Conservation (phyloP, 2,797 vertebrate species). For the Parauchenoglanis punctatus region DNA sequence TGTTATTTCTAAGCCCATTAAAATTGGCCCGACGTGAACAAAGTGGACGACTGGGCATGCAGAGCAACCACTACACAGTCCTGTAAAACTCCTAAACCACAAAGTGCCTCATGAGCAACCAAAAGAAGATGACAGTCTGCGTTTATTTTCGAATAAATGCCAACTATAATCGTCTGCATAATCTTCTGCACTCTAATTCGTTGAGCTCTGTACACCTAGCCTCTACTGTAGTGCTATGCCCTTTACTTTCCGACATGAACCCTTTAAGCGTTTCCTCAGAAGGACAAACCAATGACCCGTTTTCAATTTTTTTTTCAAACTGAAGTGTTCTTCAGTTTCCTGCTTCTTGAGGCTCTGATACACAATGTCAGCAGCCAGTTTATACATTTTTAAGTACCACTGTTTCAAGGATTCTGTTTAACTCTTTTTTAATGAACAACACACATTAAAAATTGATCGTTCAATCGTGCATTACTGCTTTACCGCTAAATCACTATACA, state of each 20-base stretch:
- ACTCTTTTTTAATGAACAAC: neutral
- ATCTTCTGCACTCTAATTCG: neutral
- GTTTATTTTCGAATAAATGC: neutral
- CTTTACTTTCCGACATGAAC: neutral
- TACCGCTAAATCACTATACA: neutral
- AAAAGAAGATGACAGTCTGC: neutral
- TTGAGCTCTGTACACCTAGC: neutral
- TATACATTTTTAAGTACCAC: neutral
- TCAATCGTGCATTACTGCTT: neutral
- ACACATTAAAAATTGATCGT: neutral
- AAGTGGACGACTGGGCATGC: neutral
- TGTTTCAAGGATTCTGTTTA: neutral
- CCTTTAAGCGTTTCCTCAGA: neutral
- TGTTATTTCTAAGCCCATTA: slow-evolving; percentile 23
- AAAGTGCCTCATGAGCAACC: neutral
- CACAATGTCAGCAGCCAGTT: neutral
- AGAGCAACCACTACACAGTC: neutral
- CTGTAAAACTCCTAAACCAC: neutral
- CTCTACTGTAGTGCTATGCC: neutral
- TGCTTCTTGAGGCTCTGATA: neutral
- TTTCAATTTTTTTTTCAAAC: neutral
- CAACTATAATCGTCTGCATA: neutral
- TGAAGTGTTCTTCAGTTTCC: neutral
- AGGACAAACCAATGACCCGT: neutral
- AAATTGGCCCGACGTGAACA: neutral